Percentiles rank a stretch among this genome's conserved stretches.
Conservation (phyloP, 2,113 vertebrate genomes). For the Lucifuga dentata region DNA sequence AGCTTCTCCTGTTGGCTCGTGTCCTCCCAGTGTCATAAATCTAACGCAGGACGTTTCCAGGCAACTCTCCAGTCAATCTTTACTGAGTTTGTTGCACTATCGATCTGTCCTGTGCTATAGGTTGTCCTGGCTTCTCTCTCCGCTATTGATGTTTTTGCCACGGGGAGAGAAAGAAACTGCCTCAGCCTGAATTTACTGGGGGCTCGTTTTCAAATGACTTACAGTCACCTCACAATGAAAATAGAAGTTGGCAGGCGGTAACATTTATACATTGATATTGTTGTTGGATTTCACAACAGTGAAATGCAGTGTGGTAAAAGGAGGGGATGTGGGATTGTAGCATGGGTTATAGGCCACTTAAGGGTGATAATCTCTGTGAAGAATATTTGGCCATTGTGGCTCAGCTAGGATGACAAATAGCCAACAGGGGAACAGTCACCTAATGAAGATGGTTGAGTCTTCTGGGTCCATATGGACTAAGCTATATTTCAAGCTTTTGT, state of each 20-base stretch:
- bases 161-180: conserved; percentile 56
- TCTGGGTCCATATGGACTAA: conserved; percentile 27
- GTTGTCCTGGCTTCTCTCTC: conserved; percentile 66
- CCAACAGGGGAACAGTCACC: conserved; percentile 39
- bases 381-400: conserved; percentile 36
- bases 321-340: conserved; percentile 11
- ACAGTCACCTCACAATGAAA: conserved; percentile 58
- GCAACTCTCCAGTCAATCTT: conserved; percentile 78
- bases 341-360: conserved; percentile 49
- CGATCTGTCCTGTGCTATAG: conserved; percentile 70
- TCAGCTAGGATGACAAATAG: conserved; percentile 50
- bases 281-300: conserved; percentile 14
- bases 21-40: conserved; percentile 65
- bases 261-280: conserved; percentile 41
- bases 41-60: conserved; percentile 60
- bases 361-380: conserved; percentile 55
- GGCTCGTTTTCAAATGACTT: conserved; percentile 67
- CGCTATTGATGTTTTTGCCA: conserved; percentile 68
- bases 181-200: conserved; percentile 62
- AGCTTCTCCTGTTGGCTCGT: conserved; percentile 23
- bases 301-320: conserved; percentile 15
- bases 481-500: conserved; percentile 35
- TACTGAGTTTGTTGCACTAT: conserved; percentile 78
- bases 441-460: conserved; percentile 65
- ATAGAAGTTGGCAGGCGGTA: conserved; percentile 44